Conservation (phyloP, 2,797 vertebrate genomes). For the Epinephelus awoara region DNA sequence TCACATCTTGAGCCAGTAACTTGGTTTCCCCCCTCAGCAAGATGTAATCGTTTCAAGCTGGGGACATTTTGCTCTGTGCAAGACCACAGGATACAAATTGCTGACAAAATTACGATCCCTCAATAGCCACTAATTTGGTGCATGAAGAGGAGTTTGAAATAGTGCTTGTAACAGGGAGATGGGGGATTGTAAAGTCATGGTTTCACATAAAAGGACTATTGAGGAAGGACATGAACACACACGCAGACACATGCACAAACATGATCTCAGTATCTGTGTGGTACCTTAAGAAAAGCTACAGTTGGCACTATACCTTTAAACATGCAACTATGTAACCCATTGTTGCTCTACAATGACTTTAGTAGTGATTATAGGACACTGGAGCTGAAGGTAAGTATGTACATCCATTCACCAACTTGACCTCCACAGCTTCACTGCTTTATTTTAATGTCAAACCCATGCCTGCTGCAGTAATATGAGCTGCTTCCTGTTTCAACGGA, state of each 20-base stretch:
- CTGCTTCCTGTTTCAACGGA: constrained; percentile 39
- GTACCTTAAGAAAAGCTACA: neutral
- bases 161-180: constrained; percentile 25
- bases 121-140: constrained; percentile 54
- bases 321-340: neutral
- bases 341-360: neutral
- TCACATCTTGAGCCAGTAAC: constrained; percentile 75
- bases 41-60: constrained; percentile 74
- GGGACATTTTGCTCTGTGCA: constrained; percentile 53
- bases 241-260: neutral
- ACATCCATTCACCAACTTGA: neutral
- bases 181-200: neutral
- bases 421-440: constrained; percentile 10
- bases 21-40: constrained; percentile 36
- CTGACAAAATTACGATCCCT: constrained; percentile 56
- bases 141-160: constrained; percentile 44
- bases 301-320: neutral
- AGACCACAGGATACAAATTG: constrained; percentile 63
- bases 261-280: neutral
- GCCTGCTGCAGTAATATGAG: constrained; percentile 43
- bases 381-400: constrained; percentile 1
- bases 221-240: neutral
- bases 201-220: neutral
- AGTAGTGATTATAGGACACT: neutral
- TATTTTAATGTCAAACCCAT: constrained; percentile 9